Conservation (phyloP, 1,140 invertebrate species). For the Eumaeus atala region DNA sequence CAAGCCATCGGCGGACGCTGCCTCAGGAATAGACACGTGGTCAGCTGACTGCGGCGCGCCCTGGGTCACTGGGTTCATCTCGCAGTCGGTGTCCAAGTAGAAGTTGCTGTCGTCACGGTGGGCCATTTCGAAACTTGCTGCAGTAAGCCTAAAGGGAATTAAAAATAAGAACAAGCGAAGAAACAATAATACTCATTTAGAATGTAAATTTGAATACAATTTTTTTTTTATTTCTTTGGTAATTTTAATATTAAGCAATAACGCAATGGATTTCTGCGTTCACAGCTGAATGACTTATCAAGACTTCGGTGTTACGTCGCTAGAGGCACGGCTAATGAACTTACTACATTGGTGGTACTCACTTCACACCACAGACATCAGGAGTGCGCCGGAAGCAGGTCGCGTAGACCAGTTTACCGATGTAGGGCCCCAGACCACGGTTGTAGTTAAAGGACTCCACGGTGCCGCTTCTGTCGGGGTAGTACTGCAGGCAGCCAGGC, state of each 20-base stretch:
- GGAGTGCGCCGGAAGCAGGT: conserved; percentile 61
- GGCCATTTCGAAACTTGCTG: conserved; percentile 58
- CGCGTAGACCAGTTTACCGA: conserved; percentile 61
- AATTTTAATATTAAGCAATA: no score
- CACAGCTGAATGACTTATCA: no score
- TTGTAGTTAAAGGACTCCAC: conserved; percentile 80
- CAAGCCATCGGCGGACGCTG: conserved; percentile 60
- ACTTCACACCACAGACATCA: conserved; percentile 71
- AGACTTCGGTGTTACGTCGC: no score
- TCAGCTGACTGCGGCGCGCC: conserved; percentile 58
- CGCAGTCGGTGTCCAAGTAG: conserved; percentile 62
- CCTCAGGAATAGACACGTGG: conserved; percentile 73
- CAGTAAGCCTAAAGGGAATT: conserved; percentile 42
- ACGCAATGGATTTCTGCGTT: no score
- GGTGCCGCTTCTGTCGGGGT: conserved; percentile 72
- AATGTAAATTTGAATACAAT: neutral
- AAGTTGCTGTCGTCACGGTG: conserved; percentile 41
- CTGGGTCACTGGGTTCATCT: conserved; percentile 52
- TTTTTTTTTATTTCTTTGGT: no score
- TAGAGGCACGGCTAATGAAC: neutral
- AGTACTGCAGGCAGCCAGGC: conserved; percentile 79
- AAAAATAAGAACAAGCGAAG: neutral
- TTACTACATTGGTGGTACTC: conserved; percentile 29
- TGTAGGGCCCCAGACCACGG: conserved; percentile 57
- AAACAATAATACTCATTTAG: neutral